Conservation (phyloP, 2,888 invertebrate genomes). For the Nezara viridula region DNA sequence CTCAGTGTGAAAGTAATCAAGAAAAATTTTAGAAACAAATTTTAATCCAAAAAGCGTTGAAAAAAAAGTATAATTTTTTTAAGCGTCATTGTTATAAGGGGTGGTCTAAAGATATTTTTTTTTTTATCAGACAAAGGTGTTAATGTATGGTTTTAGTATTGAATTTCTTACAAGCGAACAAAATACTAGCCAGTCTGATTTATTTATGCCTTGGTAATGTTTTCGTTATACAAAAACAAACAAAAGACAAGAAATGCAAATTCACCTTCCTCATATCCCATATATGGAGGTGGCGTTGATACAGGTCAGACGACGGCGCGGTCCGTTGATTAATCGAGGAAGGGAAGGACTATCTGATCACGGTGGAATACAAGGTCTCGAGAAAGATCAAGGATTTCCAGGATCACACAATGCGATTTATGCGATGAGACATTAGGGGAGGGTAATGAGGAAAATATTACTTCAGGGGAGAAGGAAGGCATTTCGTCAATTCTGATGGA, state of each 20-base stretch:
- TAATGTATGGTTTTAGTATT: constrained; percentile 4
- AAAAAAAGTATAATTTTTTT: neutral
- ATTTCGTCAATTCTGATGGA: neutral
- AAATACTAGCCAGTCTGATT: neutral
- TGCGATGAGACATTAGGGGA: neutral
- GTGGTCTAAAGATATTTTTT: neutral
- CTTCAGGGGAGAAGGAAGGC: neutral
- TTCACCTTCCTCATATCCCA: neutral
- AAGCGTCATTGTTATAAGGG: neutral
- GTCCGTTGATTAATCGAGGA: constrained; percentile 39
- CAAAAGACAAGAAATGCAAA: constrained; percentile 44
- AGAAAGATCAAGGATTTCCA: constrained; percentile 42
- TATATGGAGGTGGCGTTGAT: constrained; percentile 28
- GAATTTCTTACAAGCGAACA: neutral
- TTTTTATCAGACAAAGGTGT: neutral
- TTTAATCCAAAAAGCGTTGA: neutral
- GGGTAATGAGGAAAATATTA: constrained; percentile 18
- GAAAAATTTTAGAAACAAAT: neutral
- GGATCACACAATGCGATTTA: constrained; percentile 40
- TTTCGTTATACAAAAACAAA: neutral
- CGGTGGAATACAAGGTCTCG: constrained; percentile 20
- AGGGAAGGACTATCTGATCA: constrained; percentile 27
- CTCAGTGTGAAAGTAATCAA: no score
- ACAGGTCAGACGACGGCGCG: neutral
- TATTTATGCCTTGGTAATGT: constrained; percentile 15